Conservation (phyloP, 2,797 vertebrate genomes). For the Ibycter americanus region DNA sequence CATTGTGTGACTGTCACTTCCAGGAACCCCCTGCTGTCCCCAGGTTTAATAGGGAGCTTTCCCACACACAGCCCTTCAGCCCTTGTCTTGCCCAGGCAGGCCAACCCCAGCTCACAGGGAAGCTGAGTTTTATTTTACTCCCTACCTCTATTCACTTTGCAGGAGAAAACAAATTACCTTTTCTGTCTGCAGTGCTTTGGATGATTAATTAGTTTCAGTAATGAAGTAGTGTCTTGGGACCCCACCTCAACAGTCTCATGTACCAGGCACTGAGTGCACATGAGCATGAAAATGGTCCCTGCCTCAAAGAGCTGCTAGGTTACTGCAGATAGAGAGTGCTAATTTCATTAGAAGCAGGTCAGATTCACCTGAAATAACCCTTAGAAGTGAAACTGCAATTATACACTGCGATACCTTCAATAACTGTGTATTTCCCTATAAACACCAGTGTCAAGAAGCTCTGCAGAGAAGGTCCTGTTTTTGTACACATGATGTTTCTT, state of each 20-base stretch:
- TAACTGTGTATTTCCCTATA: background rate
- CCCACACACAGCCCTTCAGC: slow-evolving; percentile 35
- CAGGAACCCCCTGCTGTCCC: slow-evolving; percentile 54
- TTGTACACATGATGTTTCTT: background rate
- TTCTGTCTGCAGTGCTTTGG: background rate
- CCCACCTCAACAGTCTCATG: background rate
- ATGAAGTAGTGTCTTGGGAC: slow-evolving; percentile 42
- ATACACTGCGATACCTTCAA: background rate
- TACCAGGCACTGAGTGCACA: background rate
- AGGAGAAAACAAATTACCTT: slow-evolving; percentile 51
- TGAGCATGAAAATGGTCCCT: background rate
- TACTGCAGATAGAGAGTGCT: slow-evolving; percentile 40
- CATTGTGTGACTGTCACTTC: slow-evolving; percentile 54
- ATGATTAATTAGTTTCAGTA: slow-evolving; percentile 46
- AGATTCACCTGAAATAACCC: slow-evolving; percentile 58
- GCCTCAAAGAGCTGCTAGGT: background rate
- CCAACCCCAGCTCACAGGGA: background rate
- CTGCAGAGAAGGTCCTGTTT: background rate
- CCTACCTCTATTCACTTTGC: slow-evolving; percentile 16
- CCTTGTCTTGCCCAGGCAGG: background rate
- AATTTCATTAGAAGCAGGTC: slow-evolving; percentile 62
- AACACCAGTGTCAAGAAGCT: background rate
- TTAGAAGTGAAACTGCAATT: background rate
- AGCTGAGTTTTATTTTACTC: background rate
- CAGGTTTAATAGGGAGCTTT: slow-evolving; percentile 66